Percentiles rank a stretch among this genome's conserved stretches.
Conservation (phyloP, 2,888 invertebrate genomes). For the Cryptus viduatorius region DNA sequence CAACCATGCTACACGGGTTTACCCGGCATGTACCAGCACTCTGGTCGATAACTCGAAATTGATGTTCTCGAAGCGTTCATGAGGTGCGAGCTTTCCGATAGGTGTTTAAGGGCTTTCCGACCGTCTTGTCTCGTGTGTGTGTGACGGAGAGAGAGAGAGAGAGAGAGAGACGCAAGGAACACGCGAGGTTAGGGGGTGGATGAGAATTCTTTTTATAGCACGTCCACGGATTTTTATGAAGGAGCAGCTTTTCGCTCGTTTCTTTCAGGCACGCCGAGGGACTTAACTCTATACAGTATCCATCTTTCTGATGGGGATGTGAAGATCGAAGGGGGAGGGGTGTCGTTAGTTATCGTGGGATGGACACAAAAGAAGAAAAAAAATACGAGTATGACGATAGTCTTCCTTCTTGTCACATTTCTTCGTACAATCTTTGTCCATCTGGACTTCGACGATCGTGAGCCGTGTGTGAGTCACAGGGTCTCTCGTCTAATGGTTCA, state of each 20-base stretch:
- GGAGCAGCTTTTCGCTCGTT: slow-evolving; percentile 30
- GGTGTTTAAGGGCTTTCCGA: slow-evolving; percentile 46
- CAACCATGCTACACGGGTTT: not conserved
- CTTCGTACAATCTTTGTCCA: slow-evolving; percentile 13
- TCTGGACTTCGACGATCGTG: slow-evolving; percentile 14
- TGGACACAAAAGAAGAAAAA: not conserved
- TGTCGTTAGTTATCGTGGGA: slow-evolving; percentile 31
- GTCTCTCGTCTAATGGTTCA: slow-evolving; percentile 16
- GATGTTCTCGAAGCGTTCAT: slow-evolving; percentile 36
- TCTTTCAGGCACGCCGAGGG: slow-evolving; percentile 8
- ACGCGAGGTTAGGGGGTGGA: slow-evolving; percentile 12
- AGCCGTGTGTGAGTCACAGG: slow-evolving; percentile 4
- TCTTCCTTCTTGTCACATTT: slow-evolving; percentile 19
- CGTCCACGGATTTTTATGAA: slow-evolving; percentile 53
- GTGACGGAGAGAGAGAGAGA: not conserved
- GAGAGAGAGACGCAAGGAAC: slow-evolving; percentile 15
- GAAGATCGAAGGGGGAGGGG: not conserved
- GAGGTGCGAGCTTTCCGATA: slow-evolving; percentile 1
- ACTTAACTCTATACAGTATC: not conserved
- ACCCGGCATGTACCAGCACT: not conserved
- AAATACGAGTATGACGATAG: not conserved
- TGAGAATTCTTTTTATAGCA: slow-evolving; percentile 52
- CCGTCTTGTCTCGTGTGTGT: not conserved
- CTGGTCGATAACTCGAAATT: slow-evolving; percentile 47
- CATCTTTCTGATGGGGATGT: slow-evolving; percentile 1